phyloP scores from a whole-genome alignment of 2,888 invertebrate species.

The Leptinotarsa rubiginosa region DNA sequence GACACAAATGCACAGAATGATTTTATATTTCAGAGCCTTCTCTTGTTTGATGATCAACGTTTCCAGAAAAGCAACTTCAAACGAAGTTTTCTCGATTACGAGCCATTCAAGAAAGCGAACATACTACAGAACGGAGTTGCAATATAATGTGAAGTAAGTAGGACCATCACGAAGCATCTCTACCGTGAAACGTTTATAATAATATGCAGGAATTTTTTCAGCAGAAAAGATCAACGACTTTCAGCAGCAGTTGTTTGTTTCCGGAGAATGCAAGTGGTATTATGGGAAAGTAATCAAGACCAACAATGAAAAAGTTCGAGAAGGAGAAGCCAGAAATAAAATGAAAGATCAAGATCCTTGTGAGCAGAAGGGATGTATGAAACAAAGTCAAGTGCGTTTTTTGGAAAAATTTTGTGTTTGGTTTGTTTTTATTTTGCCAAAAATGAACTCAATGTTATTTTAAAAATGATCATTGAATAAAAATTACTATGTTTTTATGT shows the following conservation, averaged over 20 bases:
- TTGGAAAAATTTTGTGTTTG: too few species aligned
- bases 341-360: not conserved
- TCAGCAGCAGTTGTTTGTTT: not conserved
- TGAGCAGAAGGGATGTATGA: not conserved
- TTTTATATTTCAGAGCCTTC: too few species aligned
- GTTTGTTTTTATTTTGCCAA: not conserved
- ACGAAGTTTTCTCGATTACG: not conserved
- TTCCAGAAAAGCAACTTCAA: not conserved
- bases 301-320: not conserved
- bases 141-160: not conserved
- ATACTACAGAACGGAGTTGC: not conserved
- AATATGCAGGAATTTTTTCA: not conserved
- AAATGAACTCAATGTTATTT: too few species aligned
- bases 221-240: not conserved
- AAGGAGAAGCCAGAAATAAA: not conserved
- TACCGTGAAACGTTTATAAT: not conserved
- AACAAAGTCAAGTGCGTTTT: not conserved
- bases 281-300: not conserved
- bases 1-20: too few species aligned
- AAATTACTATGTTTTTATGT: too few species aligned
- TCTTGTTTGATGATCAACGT: too few species aligned
- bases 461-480: too few species aligned
- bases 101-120: not conserved
- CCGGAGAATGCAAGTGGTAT: not conserved
- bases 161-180: not conserved